A percentile compares a stretch with the other conserved stretches of the same genome.
These are phyloP conservation scores for Indicator maculatus DNA, from an alignment of 2,113 vertebrate genomes.

Conservation along the genomic window DNA sequence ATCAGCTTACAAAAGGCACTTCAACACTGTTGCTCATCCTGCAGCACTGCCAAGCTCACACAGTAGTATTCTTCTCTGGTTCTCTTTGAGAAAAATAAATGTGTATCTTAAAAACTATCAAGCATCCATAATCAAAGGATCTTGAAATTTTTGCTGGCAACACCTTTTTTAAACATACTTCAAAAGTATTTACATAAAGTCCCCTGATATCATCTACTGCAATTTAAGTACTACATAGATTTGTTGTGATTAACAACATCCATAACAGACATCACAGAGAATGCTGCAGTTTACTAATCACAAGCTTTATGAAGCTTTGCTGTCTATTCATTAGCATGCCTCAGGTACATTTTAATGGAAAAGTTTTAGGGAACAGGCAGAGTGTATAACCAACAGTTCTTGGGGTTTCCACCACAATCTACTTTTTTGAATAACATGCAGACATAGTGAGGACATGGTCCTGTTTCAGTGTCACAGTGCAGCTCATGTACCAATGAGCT, in stretches of 20 bases:
- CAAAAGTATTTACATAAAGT: background rate
- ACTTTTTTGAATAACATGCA: background rate
- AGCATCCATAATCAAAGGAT: background rate
- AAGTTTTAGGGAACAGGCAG: background rate
- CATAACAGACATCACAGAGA: background rate
- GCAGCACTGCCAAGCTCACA: background rate
- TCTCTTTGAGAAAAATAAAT: background rate
- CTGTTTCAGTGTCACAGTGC: conserved; percentile 17
- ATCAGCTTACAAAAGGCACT: background rate
- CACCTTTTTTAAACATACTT: background rate
- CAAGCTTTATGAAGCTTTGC: background rate
- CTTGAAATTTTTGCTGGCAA: background rate
- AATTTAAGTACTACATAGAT: background rate
- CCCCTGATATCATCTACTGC: background rate
- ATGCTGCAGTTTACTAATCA: background rate
- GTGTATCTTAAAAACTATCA: background rate
- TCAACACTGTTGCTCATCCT: background rate
- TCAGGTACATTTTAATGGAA: background rate
- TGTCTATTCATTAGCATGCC: background rate
- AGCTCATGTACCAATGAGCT: background rate
- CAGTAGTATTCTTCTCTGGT: background rate
- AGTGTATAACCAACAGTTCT: background rate
- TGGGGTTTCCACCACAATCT: background rate
- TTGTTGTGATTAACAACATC: background rate
- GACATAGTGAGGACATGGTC: conserved; percentile 6